Evolutionary conservation across 2,113 vertebrate genomes (phyloP), one percentile per base, ranked within the genome.

Genomic region (Alexandromys fortis): DNA sequence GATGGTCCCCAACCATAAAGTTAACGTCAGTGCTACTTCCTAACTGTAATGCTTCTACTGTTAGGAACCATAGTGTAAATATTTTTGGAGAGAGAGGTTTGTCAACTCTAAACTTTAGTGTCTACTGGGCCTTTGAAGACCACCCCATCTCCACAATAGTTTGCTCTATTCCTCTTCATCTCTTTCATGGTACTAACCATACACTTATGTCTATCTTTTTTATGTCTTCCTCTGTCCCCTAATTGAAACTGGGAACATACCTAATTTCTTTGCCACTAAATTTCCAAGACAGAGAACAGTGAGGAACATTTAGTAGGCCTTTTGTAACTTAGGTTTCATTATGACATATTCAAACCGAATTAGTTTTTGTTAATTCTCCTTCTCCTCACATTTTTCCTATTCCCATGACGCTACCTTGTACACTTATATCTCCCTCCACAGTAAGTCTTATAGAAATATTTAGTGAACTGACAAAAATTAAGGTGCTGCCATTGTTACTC

Each of bases 371-470:
- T 67, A 86, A 47, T 86, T 47, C 38, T 33, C 38, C 16, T 85
- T 67, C 28, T 21, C 38, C 38, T 22, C 13, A 42, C n/a, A 0
- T 11, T 65, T 86, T 33, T 47, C 28, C 82, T 67, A 33, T 47
- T 67, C 42, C 82, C 82, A 45, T 7, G 42, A 33, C 61, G 42
- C 7, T 2, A 65, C 5, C 24, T n/a, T 24, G 10, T 24, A 81
- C 33, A 19, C 33, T 16, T 83, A n/a, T 28, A 42, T 83, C 81
- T 33, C 26, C 63, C 28, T 47, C 13, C 61, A 76, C 65, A 77
- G 65, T 65, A 92, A 2, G 28, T 47, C 33, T 93, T 72, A 89
- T 90, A 90, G 95, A 63, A 90, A 93, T 72, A 82, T 7, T 49
- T 45, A n/a, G 78, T 73, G 38, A 87, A 52, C 19, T 77, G 38